Evolutionary conservation across 37 sponge, comb jelly and placozoan species (phyloP), one percentile per base, ranked within the genome.

Genomic region (Beroe ovata): DNA sequence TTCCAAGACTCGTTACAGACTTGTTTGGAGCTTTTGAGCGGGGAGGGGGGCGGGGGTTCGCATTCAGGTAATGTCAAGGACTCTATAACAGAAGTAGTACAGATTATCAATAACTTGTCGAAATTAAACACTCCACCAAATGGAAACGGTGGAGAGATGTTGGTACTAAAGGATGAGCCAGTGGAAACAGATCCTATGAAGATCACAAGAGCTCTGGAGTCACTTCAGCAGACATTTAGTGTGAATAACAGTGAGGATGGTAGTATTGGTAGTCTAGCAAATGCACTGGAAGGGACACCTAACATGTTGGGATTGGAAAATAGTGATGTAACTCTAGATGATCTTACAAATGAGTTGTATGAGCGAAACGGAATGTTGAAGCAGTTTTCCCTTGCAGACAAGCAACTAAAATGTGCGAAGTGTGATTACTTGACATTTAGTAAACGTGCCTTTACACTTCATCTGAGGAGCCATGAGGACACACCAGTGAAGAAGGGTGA

Each of bases 361-460:
- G 69, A 66, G 1, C 30, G 14, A 34, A 66, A 37, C 34, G 69
- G 69, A 33, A 32, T 42, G 35, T 23, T 77, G 29, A 77, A 77
- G 54, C 84, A 30, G 54, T 77, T 77, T 54, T 77, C 84, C 38
- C 54, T 77, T 23, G 84, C 84, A 8, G 84, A 77, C 28, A 77
- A 77, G 47, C 84, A 77, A 23, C 54, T 77, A 26, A 8, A 23
- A 25, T 77, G 84, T 23, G 21, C 47, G 6, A 77, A 77, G 28
- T 77, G 84, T 25, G 84, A 77, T 1, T 77, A 77, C 84, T 54
- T 77, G 42, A 77, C 84, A 23, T 77, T 77, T 54, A 77, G 84
- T 36, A 77, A 77, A 41, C 4, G 84, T 8, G 84, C 84, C 84
- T 77, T 77, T 36, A 77, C 84, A 30, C 84, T 77, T 23, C 84